Evolutionary conservation across 1,140 invertebrate genomes (phyloP), one percentile per base, ranked within the genome.

Genomic region (Bombyx mandarina): DNA sequence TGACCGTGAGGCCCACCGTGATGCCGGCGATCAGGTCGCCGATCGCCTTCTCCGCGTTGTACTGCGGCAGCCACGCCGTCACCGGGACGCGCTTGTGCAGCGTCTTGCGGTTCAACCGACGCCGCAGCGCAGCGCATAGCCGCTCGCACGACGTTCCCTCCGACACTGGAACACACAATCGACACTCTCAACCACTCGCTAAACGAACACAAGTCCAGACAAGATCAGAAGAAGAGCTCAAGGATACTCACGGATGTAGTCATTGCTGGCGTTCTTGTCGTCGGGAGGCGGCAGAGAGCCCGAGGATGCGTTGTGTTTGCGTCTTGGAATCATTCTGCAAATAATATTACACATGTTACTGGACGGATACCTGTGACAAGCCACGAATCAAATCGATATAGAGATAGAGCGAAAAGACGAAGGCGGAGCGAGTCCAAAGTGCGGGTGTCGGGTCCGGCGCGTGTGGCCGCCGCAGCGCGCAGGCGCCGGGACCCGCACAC

Each of bases 1-100:
- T 94, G 4, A 94, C 93, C 5, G 95, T 97, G 8, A 97, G 88
- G 0, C 95, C 96, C 5, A 97, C 95, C 1, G 96, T 95, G 43
- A 95, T 82, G 35, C 96, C 96, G 1, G 96, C 95, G 51, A 96
- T 91, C n/a, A 95, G 73, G 85, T 96, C 95, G 1, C 93, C 93
- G 7, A 95, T 68, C 3, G 92, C 91, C 82, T 92, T 91, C 18
- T 92, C 89, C 5, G 74, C 67, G 56, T 88, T 92, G 82, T 96
- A 96, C 80, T 89, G 89, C 1, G 93, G 94, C 58, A 94, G 72
- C 94, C 95, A 96, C 49, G 75, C 75, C 1, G 93, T 73, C 60
- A 96, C 90, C 1, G 94, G 94, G 42, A 96, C 60, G 7, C 93
- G 88, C 71, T 91, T 93, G 71, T 91, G 89, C 1, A 95, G 80